These are phyloP conservation scores for Sphenopsis melanotis DNA, from an alignment of 2,797 vertebrate species.

Conservation along the genomic window DNA sequence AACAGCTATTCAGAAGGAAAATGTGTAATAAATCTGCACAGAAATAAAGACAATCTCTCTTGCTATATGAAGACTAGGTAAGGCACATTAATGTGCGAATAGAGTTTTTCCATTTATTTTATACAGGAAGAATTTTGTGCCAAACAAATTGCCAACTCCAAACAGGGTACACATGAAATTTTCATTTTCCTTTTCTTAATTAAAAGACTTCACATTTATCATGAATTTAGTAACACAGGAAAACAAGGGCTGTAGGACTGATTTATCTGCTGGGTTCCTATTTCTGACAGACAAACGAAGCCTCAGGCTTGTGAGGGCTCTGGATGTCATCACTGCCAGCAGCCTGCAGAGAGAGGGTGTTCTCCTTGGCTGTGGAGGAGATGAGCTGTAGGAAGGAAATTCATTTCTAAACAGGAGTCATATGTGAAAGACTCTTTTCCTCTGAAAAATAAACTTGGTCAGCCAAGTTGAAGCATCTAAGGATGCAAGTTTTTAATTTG, in stretches of 20 bases:
- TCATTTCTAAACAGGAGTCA: not conserved
- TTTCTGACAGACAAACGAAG: not conserved
- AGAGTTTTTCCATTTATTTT: not conserved
- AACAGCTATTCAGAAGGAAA: not conserved
- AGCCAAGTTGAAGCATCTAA: not conserved
- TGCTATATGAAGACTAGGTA: not conserved
- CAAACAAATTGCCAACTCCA: not conserved
- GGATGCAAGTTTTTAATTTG: not conserved
- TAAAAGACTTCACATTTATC: not conserved
- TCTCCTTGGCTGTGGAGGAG: not conserved
- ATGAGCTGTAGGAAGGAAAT: accelerated
- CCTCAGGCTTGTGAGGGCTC: not conserved
- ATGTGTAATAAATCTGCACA: not conserved
- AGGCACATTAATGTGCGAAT: not conserved
- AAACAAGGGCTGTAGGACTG: not conserved
- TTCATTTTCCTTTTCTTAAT: not conserved
- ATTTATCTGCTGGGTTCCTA: not conserved
- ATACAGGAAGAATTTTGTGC: not conserved
- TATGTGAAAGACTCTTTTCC: not conserved
- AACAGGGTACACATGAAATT: not conserved
- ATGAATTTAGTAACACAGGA: not conserved
- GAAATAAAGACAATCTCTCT: not conserved
- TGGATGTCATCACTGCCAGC: not conserved
- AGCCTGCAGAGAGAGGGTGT: not conserved
- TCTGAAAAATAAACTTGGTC: not conserved